phyloP scores from a whole-genome alignment of 2,888 invertebrate species.

The Trissonchulus sp. region DNA sequence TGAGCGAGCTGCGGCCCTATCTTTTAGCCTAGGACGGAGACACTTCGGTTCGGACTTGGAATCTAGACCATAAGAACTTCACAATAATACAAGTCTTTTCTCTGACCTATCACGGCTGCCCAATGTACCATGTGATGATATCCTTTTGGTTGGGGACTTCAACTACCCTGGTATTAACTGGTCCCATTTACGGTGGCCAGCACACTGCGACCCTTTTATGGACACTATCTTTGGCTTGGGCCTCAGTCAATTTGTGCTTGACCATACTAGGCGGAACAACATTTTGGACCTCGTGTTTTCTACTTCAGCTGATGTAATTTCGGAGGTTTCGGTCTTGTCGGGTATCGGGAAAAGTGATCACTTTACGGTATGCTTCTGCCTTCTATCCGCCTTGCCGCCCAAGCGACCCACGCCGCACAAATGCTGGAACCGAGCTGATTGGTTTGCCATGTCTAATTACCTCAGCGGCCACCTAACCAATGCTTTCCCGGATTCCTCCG shows the following conservation, averaged over 20 bases:
- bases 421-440: not conserved
- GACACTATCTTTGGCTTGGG: not conserved
- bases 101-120: too few species aligned
- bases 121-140: too few species aligned
- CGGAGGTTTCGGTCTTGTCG: not conserved
- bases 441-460: not conserved
- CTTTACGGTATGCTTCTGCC: too few species aligned
- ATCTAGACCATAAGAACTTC: too few species aligned
- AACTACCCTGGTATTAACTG: conserved; percentile 3
- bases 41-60: too few species aligned
- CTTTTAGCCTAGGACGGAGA: too few species aligned
- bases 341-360: not conserved
- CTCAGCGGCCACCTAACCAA: not conserved
- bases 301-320: not conserved
- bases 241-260: conserved; percentile 5
- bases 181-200: not conserved
- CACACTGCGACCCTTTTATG: not conserved
- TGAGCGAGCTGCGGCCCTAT: too few species aligned
- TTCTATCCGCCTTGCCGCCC: too few species aligned
- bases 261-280: not conserved
- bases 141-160: too few species aligned
- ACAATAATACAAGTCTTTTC: too few species aligned
- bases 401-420: too few species aligned
- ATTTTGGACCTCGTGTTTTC: conserved; percentile 6
- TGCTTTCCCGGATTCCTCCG: too few species aligned